Conservation (phyloP, 2,888 invertebrate genomes). For the Xylocampa areola region DNA sequence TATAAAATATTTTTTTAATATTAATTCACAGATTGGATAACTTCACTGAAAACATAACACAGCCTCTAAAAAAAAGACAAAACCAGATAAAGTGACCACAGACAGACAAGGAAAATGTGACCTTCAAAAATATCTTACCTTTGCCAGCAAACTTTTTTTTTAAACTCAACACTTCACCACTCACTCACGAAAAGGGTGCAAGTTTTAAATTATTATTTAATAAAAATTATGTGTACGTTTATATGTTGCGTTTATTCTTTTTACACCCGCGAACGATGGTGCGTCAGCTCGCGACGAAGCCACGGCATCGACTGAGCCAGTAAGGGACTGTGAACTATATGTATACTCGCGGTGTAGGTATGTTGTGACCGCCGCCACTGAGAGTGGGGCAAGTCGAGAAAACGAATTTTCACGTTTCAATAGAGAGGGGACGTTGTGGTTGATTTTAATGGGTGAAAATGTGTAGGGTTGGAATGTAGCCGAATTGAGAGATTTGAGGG, state of each 20-base stretch:
- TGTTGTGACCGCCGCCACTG: slow-evolving; percentile 20
- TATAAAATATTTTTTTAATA: no score
- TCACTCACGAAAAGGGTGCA: slow-evolving; percentile 25
- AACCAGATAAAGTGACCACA: slow-evolving; percentile 12
- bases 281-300: slow-evolving; percentile 45
- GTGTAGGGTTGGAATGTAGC: no score
- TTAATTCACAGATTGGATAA: no score
- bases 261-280: slow-evolving; percentile 12
- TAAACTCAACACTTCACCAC: slow-evolving; percentile 18
- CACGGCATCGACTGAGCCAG: slow-evolving; percentile 63
- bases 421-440: no score
- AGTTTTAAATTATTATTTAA: slow-evolving; percentile 6
- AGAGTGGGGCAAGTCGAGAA: slow-evolving; percentile 23
- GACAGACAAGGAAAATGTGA: slow-evolving; percentile 24
- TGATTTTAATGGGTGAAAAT: background rate
- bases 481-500: no score
- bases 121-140: slow-evolving; percentile 43
- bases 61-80: slow-evolving; percentile 21
- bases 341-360: slow-evolving; percentile 49
- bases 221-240: slow-evolving; percentile 9
- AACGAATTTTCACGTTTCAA: background rate
- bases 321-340: slow-evolving; percentile 38
- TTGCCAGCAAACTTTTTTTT: slow-evolving; percentile 17
- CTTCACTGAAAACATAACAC: no score
- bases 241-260: slow-evolving; percentile 10